A percentile compares a stretch with the other conserved stretches of the same genome.
Conservation (phyloP, 2,888 invertebrate species). For the Uropetala carovei region DNA sequence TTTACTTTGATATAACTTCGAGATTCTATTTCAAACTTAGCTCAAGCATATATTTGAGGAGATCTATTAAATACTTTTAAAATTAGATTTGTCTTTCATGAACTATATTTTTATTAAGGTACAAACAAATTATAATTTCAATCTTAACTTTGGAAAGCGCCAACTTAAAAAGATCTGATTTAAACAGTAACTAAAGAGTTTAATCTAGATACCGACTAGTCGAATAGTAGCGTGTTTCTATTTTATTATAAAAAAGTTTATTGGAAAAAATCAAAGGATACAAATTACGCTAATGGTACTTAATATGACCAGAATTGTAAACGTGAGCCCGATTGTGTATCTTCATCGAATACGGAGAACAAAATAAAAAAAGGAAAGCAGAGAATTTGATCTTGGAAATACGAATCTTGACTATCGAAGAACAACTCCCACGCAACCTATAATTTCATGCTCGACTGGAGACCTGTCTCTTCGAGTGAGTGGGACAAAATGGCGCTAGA, state of each 20-base stretch:
- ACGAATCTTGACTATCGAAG: neutral
- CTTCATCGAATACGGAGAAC: too few species aligned
- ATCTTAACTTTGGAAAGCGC: neutral
- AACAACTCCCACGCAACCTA: conserved; percentile 13
- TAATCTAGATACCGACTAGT: neutral
- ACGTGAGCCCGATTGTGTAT: too few species aligned
- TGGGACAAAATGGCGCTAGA: conserved; percentile 32
- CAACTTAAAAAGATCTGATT: too few species aligned
- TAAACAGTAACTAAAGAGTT: too few species aligned
- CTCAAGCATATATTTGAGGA: neutral
- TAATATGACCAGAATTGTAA: too few species aligned
- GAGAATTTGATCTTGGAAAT: neutral
- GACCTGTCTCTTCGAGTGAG: conserved; percentile 34
- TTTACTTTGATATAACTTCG: neutral
- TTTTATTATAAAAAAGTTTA: neutral
- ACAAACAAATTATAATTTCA: neutral
- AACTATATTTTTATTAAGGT: neutral
- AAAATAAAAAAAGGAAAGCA: neutral
- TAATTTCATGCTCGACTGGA: conserved; percentile 50
- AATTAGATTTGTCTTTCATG: neutral
- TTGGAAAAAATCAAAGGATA: neutral
- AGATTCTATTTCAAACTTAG: neutral
- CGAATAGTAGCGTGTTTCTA: neutral
- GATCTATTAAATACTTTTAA: too few species aligned
- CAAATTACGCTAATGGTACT: neutral